Percentiles rank a stretch among this genome's conserved stretches.
phyloP scores from a whole-genome alignment of 2,797 vertebrate genomes.

The Ispidina picta region DNA sequence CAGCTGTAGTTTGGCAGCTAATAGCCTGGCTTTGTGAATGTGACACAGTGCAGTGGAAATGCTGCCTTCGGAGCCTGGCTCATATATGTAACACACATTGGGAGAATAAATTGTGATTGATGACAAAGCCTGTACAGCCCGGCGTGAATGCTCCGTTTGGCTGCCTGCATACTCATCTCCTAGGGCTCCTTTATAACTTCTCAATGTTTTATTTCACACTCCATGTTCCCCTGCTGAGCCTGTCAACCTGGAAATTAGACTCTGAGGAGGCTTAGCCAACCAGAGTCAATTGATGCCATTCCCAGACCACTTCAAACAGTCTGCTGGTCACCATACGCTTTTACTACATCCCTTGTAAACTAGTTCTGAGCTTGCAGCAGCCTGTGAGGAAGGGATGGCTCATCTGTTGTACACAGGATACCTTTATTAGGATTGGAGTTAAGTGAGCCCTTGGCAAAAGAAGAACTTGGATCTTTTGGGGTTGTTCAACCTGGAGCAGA shows the following conservation, averaged over 20 bases:
- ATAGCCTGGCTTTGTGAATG: neutral
- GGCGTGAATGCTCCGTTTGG: neutral
- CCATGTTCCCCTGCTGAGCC: neutral
- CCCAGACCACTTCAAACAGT: neutral
- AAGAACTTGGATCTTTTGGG: neutral
- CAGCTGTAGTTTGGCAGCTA: neutral
- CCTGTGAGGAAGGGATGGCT: neutral
- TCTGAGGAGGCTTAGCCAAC: neutral
- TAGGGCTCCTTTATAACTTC: neutral
- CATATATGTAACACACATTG: neutral
- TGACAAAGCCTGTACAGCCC: neutral
- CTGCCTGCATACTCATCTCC: neutral
- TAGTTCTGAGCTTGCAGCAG: neutral
- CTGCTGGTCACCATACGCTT: neutral
- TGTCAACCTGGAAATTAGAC: neutral
- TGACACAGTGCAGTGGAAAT: neutral
- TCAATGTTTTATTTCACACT: neutral
- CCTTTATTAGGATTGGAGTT: neutral
- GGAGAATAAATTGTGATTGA: neutral
- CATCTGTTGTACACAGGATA: neutral
- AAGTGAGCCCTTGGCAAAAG: neutral
- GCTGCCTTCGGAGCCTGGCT: neutral
- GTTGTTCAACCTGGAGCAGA: too few species aligned
- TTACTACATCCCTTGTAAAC: neutral
- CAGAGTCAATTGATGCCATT: neutral